Conservation (phyloP, 2,888 invertebrate genomes). For the Zhengitettix transpicula region DNA sequence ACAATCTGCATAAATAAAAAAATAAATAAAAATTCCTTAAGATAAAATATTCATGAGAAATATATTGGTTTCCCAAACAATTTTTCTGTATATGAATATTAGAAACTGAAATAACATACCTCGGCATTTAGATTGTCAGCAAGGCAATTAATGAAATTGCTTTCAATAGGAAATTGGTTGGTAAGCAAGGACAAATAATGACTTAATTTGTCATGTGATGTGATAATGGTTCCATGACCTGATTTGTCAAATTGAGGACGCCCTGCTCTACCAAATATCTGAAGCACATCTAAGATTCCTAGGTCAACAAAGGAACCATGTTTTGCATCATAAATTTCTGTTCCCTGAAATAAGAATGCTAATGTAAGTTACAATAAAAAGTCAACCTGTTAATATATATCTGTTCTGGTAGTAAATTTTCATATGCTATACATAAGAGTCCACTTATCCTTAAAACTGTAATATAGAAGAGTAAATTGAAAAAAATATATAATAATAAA, state of each 20-base stretch:
- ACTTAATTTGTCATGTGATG: conserved; percentile 75
- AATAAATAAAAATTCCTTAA: background rate
- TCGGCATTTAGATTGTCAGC: conserved; percentile 98
- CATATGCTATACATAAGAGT: too few relatives aligned
- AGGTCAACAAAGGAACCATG: conserved; percentile 87
- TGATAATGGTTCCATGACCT: conserved; percentile 92
- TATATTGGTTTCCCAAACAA: background rate
- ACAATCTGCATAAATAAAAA: conserved; percentile 42
- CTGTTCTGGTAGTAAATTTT: too few relatives aligned
- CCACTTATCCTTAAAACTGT: too few relatives aligned
- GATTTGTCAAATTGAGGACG: conserved; percentile 92
- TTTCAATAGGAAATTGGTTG: conserved; percentile 95
- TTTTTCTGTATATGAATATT: background rate
- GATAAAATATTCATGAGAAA: background rate
- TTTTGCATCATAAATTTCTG: conserved; percentile 93
- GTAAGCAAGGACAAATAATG: conserved; percentile 89
- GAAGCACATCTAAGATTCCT: conserved; percentile 90
- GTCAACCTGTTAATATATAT: too few relatives aligned
- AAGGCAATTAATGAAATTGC: conserved; percentile 80
- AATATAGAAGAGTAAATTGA: too few relatives aligned
- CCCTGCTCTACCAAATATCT: conserved; percentile 97
- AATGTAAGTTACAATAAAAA: too few relatives aligned
- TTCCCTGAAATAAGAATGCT: conserved; percentile 45
- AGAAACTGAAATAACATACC: conserved; percentile 30
- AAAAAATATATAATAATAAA: too few relatives aligned